Evolutionary conservation across 2,113 vertebrate genomes (phyloP).

Genomic region (Puffinus mauretanicus): DNA sequence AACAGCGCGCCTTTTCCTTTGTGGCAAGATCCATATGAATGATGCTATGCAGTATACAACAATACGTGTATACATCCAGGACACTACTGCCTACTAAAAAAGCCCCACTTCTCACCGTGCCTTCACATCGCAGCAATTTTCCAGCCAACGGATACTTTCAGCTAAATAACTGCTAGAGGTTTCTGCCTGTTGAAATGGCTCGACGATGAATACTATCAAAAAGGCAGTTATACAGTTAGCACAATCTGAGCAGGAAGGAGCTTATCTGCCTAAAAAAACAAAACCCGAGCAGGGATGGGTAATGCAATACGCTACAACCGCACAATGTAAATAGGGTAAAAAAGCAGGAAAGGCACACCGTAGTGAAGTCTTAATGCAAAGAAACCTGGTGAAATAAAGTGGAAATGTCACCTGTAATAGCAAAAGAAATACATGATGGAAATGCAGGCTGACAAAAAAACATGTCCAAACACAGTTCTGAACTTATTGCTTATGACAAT

Average conservation of each 20-base stretch:
- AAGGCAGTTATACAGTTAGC: not conserved
- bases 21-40: not conserved
- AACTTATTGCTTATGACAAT: not conserved
- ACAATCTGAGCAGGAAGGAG: not conserved
- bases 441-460: not conserved
- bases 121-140: not conserved
- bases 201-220: fast-evolving
- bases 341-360: not conserved
- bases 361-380: not conserved
- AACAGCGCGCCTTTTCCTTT: not conserved
- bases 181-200: not conserved
- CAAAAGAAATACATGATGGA: not conserved
- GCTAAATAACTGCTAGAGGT: not conserved
- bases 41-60: too few species aligned
- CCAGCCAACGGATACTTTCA: not conserved
- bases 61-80: not conserved
- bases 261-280: not conserved
- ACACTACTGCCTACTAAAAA: not conserved
- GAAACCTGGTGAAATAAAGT: not conserved
- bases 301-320: not conserved
- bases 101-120: not conserved
- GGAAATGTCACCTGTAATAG: not conserved
- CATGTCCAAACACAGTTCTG: not conserved
- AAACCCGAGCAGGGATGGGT: not conserved
- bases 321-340: not conserved